A percentile compares a stretch with the other conserved stretches of the same genome.
Conservation (phyloP, 2,113 vertebrate genomes). For the Apeltes quadracus region DNA sequence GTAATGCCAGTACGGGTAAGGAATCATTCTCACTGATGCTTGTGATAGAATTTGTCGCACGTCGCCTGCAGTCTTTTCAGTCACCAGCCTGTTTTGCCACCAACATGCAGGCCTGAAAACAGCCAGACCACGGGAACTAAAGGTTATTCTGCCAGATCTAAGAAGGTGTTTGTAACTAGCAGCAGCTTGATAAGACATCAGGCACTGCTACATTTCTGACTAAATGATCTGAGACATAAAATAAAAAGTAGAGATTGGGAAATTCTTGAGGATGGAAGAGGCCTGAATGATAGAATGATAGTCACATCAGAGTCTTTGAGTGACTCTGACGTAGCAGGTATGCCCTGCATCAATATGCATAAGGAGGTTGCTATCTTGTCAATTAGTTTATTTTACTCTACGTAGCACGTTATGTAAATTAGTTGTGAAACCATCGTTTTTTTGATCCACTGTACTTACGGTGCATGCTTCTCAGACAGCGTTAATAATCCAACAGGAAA, state of each 20-base stretch:
- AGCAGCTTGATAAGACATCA: slow-evolving; percentile 41
- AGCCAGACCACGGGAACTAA: slow-evolving; percentile 33
- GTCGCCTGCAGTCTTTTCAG: slow-evolving; percentile 1
- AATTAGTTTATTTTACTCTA: not conserved
- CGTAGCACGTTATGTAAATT: not conserved
- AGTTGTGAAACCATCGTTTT: not conserved
- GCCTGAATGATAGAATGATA: not conserved
- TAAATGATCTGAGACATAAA: slow-evolving; percentile 11
- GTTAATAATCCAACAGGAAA: not conserved
- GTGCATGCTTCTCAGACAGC: not conserved
- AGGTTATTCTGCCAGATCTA: slow-evolving; percentile 22
- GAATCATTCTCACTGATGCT: slow-evolving; percentile 1
- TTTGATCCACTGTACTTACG: not conserved
- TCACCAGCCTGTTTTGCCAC: not conserved
- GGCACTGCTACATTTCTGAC: slow-evolving; percentile 37
- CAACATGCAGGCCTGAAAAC: slow-evolving; percentile 12
- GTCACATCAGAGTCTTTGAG: not conserved
- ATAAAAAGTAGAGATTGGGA: not conserved
- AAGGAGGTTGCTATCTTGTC: not conserved
- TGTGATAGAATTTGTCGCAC: slow-evolving; percentile 14
- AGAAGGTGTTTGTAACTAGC: slow-evolving; percentile 41
- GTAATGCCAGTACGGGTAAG: not conserved
- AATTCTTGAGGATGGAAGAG: not conserved
- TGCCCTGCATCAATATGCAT: not conserved
- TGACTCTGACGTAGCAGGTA: not conserved